phyloP scores from a whole-genome alignment of 2,888 invertebrate genomes.

The Acrobasis repandana region DNA sequence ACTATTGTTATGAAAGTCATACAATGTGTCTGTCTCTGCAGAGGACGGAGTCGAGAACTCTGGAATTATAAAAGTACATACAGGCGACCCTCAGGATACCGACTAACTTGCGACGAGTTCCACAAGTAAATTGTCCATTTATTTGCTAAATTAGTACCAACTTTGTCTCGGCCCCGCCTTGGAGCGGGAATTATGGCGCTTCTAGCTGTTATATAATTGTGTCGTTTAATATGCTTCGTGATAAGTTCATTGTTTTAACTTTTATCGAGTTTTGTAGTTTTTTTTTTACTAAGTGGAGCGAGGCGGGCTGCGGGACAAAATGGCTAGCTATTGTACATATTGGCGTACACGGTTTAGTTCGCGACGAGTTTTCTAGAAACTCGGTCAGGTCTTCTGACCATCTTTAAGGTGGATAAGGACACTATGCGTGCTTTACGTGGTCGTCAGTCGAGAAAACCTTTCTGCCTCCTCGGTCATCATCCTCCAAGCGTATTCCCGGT shows the following conservation, averaged over 20 bases:
- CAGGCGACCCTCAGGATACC: constrained; percentile 34
- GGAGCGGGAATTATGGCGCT: constrained; percentile 19
- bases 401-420: no score
- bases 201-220: constrained; percentile 17
- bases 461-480: no score
- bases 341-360: no score
- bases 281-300: background rate
- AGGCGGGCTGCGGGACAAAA: no score
- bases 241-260: constrained; percentile 5
- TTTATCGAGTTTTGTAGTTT: background rate
- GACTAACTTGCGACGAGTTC: constrained; percentile 41
- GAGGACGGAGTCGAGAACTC: background rate
- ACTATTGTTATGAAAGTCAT: background rate
- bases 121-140: constrained; percentile 56
- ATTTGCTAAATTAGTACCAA: constrained; percentile 41
- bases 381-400: no score
- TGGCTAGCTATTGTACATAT: no score
- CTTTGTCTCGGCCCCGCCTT: constrained; percentile 13
- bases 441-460: no score
- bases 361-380: no score
- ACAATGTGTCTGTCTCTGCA: constrained; percentile 7
- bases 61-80: constrained; percentile 24
- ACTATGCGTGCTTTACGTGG: no score
- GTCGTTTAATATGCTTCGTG: constrained; percentile 9
- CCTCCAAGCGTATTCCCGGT: no score